phyloP scores from a whole-genome alignment of 2,797 vertebrate species.

The Staurois parvus region DNA sequence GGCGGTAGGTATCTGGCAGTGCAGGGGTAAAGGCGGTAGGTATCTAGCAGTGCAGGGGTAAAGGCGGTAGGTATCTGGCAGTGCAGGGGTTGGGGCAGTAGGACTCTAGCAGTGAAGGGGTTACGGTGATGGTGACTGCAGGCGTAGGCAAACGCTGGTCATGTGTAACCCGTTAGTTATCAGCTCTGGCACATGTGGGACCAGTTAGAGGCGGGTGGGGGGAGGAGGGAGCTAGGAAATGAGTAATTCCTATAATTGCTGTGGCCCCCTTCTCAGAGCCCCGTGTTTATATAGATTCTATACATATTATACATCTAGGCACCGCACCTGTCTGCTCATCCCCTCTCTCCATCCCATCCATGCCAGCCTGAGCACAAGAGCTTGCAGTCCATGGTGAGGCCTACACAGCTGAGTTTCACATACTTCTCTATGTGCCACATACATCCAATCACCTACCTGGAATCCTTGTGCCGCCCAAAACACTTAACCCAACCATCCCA shows the following conservation, averaged over 20 bases:
- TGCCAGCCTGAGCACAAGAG: neutral
- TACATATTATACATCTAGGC: neutral
- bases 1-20: too few species aligned
- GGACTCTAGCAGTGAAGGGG: neutral
- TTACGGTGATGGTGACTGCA: neutral
- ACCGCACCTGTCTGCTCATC: neutral
- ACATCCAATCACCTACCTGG: too few species aligned
- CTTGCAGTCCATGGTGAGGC: neutral
- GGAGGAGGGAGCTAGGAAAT: slow-evolving; percentile 15
- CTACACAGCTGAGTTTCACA: too few species aligned
- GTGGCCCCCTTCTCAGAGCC: neutral
- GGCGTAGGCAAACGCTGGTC: neutral
- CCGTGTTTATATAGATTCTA: neutral
- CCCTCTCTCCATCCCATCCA: neutral
- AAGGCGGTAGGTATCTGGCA: neutral
- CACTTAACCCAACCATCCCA: too few species aligned
- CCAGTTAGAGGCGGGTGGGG: slow-evolving; percentile 3
- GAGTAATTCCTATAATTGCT: slow-evolving; percentile 36
- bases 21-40: too few species aligned
- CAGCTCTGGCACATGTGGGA: slow-evolving; percentile 23
- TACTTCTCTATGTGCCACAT: too few species aligned
- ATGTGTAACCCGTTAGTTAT: slow-evolving; percentile 15
- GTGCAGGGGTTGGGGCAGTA: neutral
- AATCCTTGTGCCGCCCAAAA: too few species aligned
- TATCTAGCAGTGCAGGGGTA: too few species aligned